phyloP scores from a whole-genome alignment of 2,113 vertebrate species.

The Anthoscopus minutus region DNA sequence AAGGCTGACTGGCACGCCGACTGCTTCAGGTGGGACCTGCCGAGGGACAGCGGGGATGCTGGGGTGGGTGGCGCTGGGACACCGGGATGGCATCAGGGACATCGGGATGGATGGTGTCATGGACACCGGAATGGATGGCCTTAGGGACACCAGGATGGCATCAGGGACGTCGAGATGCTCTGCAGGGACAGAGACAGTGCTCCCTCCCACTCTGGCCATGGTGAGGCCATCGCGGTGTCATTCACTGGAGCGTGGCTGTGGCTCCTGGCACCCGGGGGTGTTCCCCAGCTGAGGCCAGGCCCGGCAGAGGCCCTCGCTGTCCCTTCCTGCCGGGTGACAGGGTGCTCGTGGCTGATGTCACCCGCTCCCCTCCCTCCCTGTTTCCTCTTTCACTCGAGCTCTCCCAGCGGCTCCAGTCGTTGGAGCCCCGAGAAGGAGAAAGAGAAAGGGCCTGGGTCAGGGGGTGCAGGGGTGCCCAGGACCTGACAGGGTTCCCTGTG shows the following conservation, averaged over 20 bases:
- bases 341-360: background rate
- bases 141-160: background rate
- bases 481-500: background rate
- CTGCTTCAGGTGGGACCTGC: constrained; percentile 86
- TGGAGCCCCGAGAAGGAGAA: background rate
- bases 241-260: background rate
- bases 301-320: background rate
- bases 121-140: background rate
- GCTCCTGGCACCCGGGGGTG: background rate
- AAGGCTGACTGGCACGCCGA: constrained; percentile 86
- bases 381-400: constrained; percentile 11
- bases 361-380: background rate
- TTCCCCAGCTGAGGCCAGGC: background rate
- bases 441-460: background rate
- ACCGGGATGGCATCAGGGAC: background rate
- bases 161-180: background rate
- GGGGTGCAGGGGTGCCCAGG: no score
- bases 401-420: background rate
- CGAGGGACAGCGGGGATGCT: background rate
- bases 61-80: background rate
- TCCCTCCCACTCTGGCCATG: accelerated
- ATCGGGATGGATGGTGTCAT: background rate
- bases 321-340: background rate
- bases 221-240: accelerated
- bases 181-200: background rate